Evolutionary conservation across 1,140 invertebrate species (phyloP), one percentile per base, ranked within the genome.

Genomic region (Pogonomyrmex californicus): DNA sequence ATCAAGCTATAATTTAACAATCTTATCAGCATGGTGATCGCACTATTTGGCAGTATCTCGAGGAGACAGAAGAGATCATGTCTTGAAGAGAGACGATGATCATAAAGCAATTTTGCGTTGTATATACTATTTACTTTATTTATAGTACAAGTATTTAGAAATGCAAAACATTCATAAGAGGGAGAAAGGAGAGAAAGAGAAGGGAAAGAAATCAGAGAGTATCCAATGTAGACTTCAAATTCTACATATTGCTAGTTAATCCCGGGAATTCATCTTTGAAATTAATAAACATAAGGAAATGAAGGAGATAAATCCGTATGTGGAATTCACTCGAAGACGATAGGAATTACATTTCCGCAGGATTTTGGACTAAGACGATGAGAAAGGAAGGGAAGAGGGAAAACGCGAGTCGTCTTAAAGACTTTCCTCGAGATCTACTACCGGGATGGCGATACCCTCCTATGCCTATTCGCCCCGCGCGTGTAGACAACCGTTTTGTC

Each of bases 371-470:
- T 14, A 7, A 9, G 4, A 66, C 10, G 17, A 36, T 65, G 10
- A 6, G n/a, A 36, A 23, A 33, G 49, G 4, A 10, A 7, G 7
- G 10, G 10, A 23, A 17, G 7, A 10, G 9, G 47, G 41, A 1
- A 23, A 63, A 77, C 73, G 63, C 75, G 49, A 68, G 62, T 41
- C 77, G 54, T 75, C 30, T 82, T 66, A 87, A 85, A 68, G 85
- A 83, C 70, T 60, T 70, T 58, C 54, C 65, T 71, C 56, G 65
- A 68, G 58, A 87, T 85, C 51, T 81, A 87, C 66, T 62, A 75
- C 71, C 73, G 86, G 65, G 79, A 56, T 83, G 30, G 83, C 60
- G 41, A 87, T 79, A 60, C 60, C 76, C 78, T 87, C 54, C 65
- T 81, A 77, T 58, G 56, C 10, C 56, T 38, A 73, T 49, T 14